Evolutionary conservation across 2,113 vertebrate genomes (phyloP).

Genomic region (Crotalus helleri): DNA sequence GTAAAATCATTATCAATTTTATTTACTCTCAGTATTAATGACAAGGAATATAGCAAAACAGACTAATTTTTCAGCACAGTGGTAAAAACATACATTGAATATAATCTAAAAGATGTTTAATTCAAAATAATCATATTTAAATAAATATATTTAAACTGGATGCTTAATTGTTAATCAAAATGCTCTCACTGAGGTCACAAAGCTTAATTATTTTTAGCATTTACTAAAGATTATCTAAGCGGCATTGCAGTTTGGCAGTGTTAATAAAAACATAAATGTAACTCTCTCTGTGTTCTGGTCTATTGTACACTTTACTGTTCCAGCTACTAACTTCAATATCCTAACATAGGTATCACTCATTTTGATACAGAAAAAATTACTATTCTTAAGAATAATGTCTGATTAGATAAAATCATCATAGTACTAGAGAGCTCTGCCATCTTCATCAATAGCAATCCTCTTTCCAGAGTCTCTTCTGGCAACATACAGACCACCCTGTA

Average conservation of each 20-base stretch:
- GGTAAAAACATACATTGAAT: constrained; percentile 9
- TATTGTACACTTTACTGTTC: too few relatives aligned
- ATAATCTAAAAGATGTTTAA: constrained; percentile 8
- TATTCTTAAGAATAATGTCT: not conserved
- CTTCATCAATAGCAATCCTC: not conserved
- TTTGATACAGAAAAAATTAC: not conserved
- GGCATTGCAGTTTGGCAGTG: not conserved
- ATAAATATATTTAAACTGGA: constrained; percentile 29
- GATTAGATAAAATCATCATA: not conserved
- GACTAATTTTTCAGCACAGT: constrained; percentile 42
- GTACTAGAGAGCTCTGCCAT: not conserved
- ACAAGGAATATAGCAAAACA: constrained; percentile 11
- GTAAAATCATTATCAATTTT: constrained; percentile 12
- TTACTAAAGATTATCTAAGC: constrained; percentile 31
- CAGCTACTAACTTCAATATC: not conserved
- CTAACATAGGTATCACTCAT: not conserved
- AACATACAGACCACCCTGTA: not conserved
- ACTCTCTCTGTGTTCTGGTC: not conserved
- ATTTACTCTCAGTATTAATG: constrained; percentile 39
- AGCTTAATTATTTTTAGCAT: constrained; percentile 28
- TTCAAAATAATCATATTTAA: constrained; percentile 37
- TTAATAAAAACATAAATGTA: constrained; percentile 31
- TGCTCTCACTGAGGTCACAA: constrained; percentile 39
- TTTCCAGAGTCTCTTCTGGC: not conserved
- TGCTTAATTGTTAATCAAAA: constrained; percentile 52